Conservation (phyloP, 2,797 vertebrate genomes). For the Decapterus maruadsi region DNA sequence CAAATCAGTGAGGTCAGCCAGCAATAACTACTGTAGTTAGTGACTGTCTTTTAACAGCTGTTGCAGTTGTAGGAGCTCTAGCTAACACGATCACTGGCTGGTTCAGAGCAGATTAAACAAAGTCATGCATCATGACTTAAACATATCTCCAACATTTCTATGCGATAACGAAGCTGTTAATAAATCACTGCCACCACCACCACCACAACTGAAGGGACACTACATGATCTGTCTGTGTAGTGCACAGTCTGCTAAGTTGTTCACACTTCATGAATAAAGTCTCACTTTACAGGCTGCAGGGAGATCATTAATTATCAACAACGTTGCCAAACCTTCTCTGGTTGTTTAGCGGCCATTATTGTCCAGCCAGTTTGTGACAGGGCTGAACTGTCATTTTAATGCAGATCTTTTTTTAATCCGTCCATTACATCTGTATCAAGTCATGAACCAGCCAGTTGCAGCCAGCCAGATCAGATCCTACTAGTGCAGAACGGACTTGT, state of each 20-base stretch:
- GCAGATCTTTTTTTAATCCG: not conserved
- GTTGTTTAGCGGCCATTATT: not conserved
- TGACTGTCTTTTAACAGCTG: not conserved
- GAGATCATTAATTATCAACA: not conserved
- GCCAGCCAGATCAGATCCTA: slow-evolving; percentile 33
- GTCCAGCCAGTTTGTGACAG: not conserved
- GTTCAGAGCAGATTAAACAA: slow-evolving; percentile 4
- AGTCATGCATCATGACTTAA: not conserved
- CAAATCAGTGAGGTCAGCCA: slow-evolving; percentile 5
- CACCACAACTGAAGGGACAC: not conserved
- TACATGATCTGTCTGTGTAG: not conserved
- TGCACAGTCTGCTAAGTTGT: not conserved
- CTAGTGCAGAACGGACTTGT: slow-evolving; percentile 21
- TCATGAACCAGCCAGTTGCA: slow-evolving; percentile 13
- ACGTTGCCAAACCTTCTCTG: not conserved
- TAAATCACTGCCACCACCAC: slow-evolving; percentile 25
- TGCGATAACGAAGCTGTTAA: not conserved
- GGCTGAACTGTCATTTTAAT: not conserved
- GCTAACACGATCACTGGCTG: not conserved
- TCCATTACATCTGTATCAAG: not conserved
- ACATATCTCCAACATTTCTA: not conserved
- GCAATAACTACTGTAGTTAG: slow-evolving; percentile 49
- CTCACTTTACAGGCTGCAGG: not conserved
- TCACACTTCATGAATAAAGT: not conserved
- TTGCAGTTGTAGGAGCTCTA: not conserved